phyloP scores from a whole-genome alignment of 2,113 vertebrate genomes.

The Psophia crepitans region DNA sequence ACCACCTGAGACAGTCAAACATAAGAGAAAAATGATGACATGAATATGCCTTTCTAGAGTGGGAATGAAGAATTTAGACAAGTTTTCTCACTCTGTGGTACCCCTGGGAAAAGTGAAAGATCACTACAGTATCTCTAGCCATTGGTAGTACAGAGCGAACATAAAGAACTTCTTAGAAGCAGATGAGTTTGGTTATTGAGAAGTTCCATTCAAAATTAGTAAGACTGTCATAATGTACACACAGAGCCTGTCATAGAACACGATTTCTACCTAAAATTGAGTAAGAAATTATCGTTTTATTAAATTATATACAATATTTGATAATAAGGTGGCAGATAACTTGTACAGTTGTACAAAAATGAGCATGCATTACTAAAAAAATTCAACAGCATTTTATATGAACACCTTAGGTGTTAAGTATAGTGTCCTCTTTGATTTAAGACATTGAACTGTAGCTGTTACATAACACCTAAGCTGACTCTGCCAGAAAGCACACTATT shows the following conservation, averaged over 20 bases:
- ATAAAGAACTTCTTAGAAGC: background rate
- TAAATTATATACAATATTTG: background rate
- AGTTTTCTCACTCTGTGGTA: background rate
- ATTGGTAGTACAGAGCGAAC: background rate
- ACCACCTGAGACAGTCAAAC: background rate
- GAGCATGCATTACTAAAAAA: background rate
- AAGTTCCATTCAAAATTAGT: background rate
- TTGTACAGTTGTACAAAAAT: background rate
- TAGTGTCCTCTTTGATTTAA: background rate
- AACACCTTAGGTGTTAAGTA: background rate
- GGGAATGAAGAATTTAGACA: background rate
- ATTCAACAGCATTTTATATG: background rate
- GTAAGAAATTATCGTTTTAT: background rate
- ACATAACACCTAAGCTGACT: background rate
- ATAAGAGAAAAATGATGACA: background rate
- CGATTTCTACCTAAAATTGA: background rate
- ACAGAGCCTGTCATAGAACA: background rate
- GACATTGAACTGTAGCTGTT: background rate
- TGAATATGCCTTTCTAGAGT: background rate
- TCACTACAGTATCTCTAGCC: background rate
- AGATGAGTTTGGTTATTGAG: background rate
- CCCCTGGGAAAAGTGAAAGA: background rate
- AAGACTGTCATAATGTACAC: background rate
- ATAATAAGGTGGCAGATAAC: background rate
- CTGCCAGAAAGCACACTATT: background rate